phyloP scores from a whole-genome alignment of 2,888 invertebrate species.

The Eurytoma adleriae region DNA sequence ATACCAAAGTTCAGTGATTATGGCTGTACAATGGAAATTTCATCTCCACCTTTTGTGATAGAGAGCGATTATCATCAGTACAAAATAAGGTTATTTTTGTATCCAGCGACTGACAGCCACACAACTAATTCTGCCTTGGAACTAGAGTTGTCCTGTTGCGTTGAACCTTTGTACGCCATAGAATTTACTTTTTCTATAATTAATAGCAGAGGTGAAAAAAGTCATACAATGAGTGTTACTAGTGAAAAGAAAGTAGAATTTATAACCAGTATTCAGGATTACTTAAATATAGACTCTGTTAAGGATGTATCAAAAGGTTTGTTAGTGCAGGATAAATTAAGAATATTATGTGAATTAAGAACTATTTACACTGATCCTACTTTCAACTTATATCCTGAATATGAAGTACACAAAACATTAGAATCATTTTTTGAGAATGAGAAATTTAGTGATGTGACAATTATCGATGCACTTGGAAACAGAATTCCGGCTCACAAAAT shows the following conservation, averaged over 20 bases:
- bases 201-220: neutral
- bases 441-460: slow-evolving; percentile 18
- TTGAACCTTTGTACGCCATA: neutral
- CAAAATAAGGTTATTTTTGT: neutral
- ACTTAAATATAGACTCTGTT: neutral
- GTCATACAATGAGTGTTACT: neutral
- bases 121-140: neutral
- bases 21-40: slow-evolving; percentile 1
- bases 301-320: neutral
- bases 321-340: neutral
- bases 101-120: neutral
- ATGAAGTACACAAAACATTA: neutral
- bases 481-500: slow-evolving; percentile 13
- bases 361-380: neutral
- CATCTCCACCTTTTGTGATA: neutral
- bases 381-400: neutral
- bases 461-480: slow-evolving; percentile 9
- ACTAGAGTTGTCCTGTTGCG: neutral
- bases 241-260: neutral
- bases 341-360: slow-evolving; percentile 6
- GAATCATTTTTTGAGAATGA: slow-evolving; percentile 8
- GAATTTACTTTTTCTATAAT: neutral
- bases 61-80: neutral
- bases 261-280: neutral
- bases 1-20: neutral